Percentiles rank a stretch among this genome's conserved stretches.
Conservation (phyloP, 1,140 invertebrate species). For the Branchinecta lindahli region DNA sequence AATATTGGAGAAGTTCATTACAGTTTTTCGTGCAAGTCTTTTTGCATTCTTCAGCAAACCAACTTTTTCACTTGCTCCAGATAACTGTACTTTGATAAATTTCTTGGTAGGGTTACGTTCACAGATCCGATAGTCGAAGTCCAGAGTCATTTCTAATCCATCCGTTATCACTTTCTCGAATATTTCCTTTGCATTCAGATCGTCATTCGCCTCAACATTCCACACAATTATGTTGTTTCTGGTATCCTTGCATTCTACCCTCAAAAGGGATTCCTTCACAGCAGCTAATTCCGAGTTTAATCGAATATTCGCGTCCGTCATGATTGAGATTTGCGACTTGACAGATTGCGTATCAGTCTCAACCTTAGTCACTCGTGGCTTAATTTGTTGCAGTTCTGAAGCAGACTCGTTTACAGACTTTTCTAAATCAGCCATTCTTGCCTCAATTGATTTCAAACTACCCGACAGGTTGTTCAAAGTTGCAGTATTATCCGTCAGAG, state of each 20-base stretch:
- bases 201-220: background rate
- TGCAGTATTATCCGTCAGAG: background rate
- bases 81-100: background rate
- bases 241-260: background rate
- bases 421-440: background rate
- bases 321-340: background rate
- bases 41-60: background rate
- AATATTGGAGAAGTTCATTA: background rate
- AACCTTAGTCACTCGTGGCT: background rate
- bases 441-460: background rate
- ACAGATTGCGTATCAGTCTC: background rate
- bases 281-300: background rate
- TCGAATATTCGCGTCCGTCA: background rate
- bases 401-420: background rate
- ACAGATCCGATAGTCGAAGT: background rate
- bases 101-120: background rate
- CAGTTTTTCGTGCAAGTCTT: background rate
- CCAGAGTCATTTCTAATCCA: background rate
- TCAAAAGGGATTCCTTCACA: background rate
- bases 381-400: background rate
- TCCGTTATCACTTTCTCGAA: background rate
- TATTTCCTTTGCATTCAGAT: background rate
- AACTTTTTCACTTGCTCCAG: background rate
- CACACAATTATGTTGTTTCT: background rate
- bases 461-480: background rate